Conservation (phyloP, 2,797 vertebrate species). For the Sitta carolinensis region DNA sequence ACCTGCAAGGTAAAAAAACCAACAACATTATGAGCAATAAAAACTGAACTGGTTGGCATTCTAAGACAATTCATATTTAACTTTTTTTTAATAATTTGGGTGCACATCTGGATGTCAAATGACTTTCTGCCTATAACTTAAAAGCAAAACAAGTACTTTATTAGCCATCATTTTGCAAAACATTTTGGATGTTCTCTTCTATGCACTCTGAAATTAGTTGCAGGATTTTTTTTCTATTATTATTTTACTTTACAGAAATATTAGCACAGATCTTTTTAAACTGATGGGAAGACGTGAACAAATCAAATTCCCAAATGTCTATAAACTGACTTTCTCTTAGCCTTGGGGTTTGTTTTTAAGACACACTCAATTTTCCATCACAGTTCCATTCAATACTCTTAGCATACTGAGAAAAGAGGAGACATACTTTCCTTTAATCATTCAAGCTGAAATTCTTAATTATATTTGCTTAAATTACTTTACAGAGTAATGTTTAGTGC, state of each 20-base stretch:
- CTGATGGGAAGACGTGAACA: conserved; percentile 13
- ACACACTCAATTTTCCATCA: conserved; percentile 29
- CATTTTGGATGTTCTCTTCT: neutral
- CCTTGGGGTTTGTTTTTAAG: conserved; percentile 42
- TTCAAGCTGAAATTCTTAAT: conserved; percentile 55
- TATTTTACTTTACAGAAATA: conserved; percentile 29
- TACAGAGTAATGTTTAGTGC: conserved; percentile 42
- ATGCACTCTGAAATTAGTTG: neutral
- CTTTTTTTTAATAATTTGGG: neutral
- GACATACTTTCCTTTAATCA: conserved; percentile 24
- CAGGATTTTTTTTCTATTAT: accelerated
- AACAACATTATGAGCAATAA: neutral
- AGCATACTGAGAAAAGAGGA: neutral
- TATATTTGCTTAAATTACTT: conserved; percentile 43
- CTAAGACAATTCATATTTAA: neutral
- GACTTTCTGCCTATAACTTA: neutral
- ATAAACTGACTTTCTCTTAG: conserved; percentile 52
- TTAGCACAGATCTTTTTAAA: neutral
- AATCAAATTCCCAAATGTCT: conserved; percentile 45
- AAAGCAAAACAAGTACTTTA: neutral
- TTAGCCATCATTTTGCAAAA: neutral
- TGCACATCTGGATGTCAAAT: neutral
- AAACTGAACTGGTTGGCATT: neutral
- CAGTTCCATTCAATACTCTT: conserved; percentile 26
- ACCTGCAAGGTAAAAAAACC: neutral